Base-by-base conservation (phyloP, 1,140 invertebrate genomes). In the Zaprionus ghesquierei region DNA sequence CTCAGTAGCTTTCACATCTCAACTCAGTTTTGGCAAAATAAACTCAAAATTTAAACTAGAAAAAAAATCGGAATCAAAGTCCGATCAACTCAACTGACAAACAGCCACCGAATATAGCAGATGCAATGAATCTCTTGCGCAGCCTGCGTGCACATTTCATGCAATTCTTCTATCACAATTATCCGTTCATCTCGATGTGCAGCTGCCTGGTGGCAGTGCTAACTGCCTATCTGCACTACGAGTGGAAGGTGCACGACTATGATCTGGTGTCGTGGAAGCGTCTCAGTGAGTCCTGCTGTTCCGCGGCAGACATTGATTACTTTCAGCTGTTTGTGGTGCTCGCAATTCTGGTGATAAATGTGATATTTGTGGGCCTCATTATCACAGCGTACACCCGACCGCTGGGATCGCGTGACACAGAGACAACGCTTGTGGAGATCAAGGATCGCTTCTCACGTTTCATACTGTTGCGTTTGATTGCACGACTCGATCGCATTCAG, bases 381-480 rank as follows among this genome's bases (percentile, higher is more conserved):
- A 38, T 89, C 9, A 68, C 61, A 20, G 72, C 77, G 2, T 91
- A 87, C 33, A 33, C 74, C 51, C 65, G 69, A 12, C 74, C 90
- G 3, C 6, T 79, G 8, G 80, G 77, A 0, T 65, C 59, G 1
- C 69, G 64, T 13, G 72, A 81, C 18, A 46, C 74, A 2, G 77
- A 86, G 2, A 29, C 90, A 49, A 71, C 90, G 0, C 53, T 90
- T 58, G 38, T 91, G 46, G 85, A 91, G 54, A 90, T 91, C n/a
- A 91, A 91, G 74, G 89, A 91, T 59, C 90, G 90, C 13, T 91
- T 89, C 58, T 76, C 84, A 0, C 81, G 89, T 2, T 91, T 79
- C 35, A 78, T 91, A 1, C 59, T 91, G 23, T 44, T 91, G n/a
- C 85, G 90, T 4, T 51, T 91, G 25, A 80, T 91, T 0, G 74